A percentile compares a stretch with the other conserved stretches of the same genome.
Evolutionary conservation across 2,888 invertebrate genomes (phyloP).

Genomic region (Cremastinae sp.): DNA sequence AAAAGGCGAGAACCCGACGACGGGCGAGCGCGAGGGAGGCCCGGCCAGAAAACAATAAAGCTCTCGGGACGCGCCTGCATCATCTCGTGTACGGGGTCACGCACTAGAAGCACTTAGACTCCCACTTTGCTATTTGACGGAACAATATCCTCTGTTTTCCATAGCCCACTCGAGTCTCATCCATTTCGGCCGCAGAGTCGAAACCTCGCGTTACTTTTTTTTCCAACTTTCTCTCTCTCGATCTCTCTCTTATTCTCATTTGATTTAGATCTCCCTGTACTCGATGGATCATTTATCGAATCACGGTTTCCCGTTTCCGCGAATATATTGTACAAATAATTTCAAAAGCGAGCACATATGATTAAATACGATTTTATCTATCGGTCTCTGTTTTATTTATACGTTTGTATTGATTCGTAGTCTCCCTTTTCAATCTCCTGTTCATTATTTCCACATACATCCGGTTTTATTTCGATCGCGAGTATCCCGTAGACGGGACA

Average conservation of each 20-base stretch:
- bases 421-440: background rate
- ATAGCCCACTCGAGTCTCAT: slow-evolving; percentile 59
- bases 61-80: slow-evolving; percentile 62
- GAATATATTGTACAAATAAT: background rate
- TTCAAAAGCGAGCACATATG: background rate
- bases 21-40: slow-evolving; percentile 69
- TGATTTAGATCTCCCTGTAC: slow-evolving; percentile 50
- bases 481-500: background rate
- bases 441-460: slow-evolving; percentile 30
- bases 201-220: background rate
- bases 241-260: slow-evolving; percentile 62
- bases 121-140: slow-evolving; percentile 51
- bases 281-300: slow-evolving; percentile 25
- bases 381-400: background rate
- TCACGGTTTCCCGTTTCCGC: slow-evolving; percentile 12
- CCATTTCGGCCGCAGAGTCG: slow-evolving; percentile 56
- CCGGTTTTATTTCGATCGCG: slow-evolving; percentile 16
- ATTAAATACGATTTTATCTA: background rate
- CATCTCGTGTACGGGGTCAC: slow-evolving; percentile 65
- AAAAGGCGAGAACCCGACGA: slow-evolving; percentile 41
- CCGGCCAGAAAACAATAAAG: slow-evolving; percentile 76
- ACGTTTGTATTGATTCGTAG: background rate
- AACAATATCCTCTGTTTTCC: slow-evolving; percentile 51
- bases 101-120: slow-evolving; percentile 72
- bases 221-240: slow-evolving; percentile 7